Conservation (phyloP, 2,888 invertebrate species). For the Baronia brevicornis region DNA sequence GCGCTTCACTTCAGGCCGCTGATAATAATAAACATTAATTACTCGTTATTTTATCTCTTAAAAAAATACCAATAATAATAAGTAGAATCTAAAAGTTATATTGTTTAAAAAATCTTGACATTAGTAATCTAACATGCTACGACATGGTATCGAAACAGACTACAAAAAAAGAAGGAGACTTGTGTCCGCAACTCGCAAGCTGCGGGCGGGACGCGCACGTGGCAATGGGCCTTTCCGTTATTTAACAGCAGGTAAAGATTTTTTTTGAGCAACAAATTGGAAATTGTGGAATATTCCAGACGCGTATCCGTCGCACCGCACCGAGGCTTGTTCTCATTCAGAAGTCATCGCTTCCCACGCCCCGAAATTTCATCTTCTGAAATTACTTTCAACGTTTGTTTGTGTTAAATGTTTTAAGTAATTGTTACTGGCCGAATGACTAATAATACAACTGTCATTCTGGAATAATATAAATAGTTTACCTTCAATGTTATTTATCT, state of each 20-base stretch:
- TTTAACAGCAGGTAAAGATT: slow-evolving; percentile 64
- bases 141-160: slow-evolving; percentile 9
- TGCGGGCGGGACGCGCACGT: slow-evolving; percentile 40
- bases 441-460: no score
- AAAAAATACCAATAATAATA: no score
- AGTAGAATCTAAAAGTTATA: not conserved
- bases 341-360: slow-evolving; percentile 35
- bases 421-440: no score
- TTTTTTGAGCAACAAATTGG: slow-evolving; percentile 52
- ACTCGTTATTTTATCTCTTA: no score
- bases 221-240: slow-evolving; percentile 68
- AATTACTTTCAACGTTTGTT: no score
- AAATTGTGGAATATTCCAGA: slow-evolving; percentile 53
- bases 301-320: slow-evolving; percentile 35
- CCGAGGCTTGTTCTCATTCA: slow-evolving; percentile 36
- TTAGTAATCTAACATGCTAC: slow-evolving; percentile 5
- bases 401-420: no score
- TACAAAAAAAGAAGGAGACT: slow-evolving; percentile 12
- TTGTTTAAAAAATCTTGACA: slow-evolving; percentile 5
- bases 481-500: no score
- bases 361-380: slow-evolving; percentile 15
- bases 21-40: no score
- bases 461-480: no score
- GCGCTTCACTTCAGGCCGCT: no score
- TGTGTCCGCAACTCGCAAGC: slow-evolving; percentile 44